These are phyloP conservation scores for Sander vitreus DNA, from an alignment of 2,113 vertebrate genomes.

Conservation along the genomic window DNA sequence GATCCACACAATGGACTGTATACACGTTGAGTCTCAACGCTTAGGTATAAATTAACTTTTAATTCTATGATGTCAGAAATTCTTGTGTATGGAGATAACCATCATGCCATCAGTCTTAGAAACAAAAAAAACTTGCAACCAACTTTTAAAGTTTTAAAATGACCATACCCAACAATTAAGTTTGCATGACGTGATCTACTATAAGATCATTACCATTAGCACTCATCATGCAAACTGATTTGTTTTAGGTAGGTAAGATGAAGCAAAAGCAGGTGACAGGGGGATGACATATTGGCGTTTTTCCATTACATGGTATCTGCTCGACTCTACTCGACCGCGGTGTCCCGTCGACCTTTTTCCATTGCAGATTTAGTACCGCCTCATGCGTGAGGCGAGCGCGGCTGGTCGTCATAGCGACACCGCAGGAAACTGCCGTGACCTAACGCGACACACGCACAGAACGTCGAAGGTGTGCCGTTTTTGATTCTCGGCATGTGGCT, in stretches of 20 bases:
- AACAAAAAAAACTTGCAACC: too few species aligned
- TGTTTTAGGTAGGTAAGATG: not conserved
- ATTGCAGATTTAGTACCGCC: too few species aligned
- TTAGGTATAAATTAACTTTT: not conserved
- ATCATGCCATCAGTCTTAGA: not conserved
- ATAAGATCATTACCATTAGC: not conserved
- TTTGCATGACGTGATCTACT: not conserved
- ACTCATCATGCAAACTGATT: not conserved
- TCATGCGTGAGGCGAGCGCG: too few species aligned
- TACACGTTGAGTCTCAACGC: not conserved
- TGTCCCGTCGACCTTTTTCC: too few species aligned
- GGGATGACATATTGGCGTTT: too few species aligned
- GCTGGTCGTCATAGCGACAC: too few species aligned
- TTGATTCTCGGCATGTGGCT: too few species aligned
- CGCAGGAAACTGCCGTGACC: too few species aligned
- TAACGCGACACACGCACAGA: too few species aligned
- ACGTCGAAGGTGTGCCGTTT: too few species aligned
- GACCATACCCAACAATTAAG: not conserved
- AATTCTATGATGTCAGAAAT: not conserved
- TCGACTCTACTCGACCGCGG: too few species aligned
- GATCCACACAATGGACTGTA: constrained; percentile 1
- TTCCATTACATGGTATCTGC: too few species aligned
- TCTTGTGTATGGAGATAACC: not conserved
- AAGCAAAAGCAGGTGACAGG: not conserved
- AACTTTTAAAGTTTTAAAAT: not conserved